Evolutionary conservation across 2,797 vertebrate species (phyloP).

Genomic region (Cetoscarus ocellatus): DNA sequence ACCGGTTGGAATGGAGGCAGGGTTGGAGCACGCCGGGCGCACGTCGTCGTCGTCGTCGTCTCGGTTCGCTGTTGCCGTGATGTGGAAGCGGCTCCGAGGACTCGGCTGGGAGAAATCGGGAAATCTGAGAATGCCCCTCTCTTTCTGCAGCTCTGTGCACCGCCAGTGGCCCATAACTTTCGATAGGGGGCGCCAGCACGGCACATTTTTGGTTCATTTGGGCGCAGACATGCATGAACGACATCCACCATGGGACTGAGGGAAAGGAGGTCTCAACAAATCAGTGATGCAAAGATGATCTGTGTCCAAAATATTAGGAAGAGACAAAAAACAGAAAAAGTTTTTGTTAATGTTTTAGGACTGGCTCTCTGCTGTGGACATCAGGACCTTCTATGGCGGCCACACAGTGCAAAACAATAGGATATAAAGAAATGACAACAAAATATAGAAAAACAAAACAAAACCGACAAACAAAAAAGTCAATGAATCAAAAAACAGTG

Average conservation of each 20-base stretch:
- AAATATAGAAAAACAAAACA: too few species aligned
- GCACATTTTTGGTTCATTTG: slow-evolving; percentile 30
- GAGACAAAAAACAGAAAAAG: too few species aligned
- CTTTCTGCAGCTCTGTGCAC: slow-evolving; percentile 70
- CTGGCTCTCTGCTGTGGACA: too few species aligned
- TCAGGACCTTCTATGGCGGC: too few species aligned
- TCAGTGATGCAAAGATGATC: too few species aligned
- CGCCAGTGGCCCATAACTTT: slow-evolving; percentile 63
- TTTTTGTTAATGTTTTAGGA: too few species aligned
- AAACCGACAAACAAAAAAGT: too few species aligned
- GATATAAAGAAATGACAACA: too few species aligned
- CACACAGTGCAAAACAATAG: too few species aligned
- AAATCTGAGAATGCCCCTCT: slow-evolving; percentile 80
- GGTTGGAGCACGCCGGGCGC: slow-evolving; percentile 39
- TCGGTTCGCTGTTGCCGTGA: slow-evolving; percentile 66
- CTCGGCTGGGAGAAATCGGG: slow-evolving; percentile 77
- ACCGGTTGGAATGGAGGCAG: slow-evolving; percentile 3
- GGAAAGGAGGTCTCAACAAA: too few species aligned
- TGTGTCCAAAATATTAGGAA: too few species aligned
- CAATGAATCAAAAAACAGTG: too few species aligned
- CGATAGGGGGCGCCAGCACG: slow-evolving; percentile 74
- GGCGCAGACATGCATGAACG: slow-evolving; percentile 42
- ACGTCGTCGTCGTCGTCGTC: slow-evolving; percentile 56
- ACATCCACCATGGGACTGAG: slow-evolving; percentile 5
- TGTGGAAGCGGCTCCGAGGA: slow-evolving; percentile 72